A percentile compares a stretch with the other conserved stretches of the same genome.
phyloP scores from a whole-genome alignment of 2,113 vertebrate genomes.

The Silurus meridionalis region DNA sequence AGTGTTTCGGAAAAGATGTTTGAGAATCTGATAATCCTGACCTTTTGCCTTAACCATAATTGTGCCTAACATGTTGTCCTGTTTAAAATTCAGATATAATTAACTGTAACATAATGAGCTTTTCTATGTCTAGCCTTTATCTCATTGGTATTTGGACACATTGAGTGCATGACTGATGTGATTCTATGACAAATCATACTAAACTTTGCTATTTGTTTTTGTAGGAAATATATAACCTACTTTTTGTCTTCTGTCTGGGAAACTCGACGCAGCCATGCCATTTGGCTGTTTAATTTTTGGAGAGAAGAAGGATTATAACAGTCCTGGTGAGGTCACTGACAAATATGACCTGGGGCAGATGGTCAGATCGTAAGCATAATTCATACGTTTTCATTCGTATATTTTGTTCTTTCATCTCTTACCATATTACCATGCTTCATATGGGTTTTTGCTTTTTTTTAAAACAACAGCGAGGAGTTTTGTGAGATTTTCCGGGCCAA shows the following conservation, averaged over 20 bases:
- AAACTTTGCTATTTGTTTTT: not conserved
- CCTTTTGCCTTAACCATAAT: not conserved
- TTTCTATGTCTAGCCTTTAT: not conserved
- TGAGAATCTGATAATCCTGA: not conserved
- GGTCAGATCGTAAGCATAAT: slow-evolving; percentile 93
- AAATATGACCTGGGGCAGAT: slow-evolving; percentile 98
- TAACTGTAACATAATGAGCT: not conserved
- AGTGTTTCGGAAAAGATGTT: not conserved
- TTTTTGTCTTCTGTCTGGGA: slow-evolving; percentile 56
- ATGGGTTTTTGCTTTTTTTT: slow-evolving; percentile 16
- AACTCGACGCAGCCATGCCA: slow-evolving; percentile 88
- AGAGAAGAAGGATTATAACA: slow-evolving; percentile 99
- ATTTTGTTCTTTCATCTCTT: not conserved
- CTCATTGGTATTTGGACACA: not conserved
- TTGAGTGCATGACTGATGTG: not conserved
- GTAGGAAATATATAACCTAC: not conserved
- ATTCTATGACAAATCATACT: not conserved
- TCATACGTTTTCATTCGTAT: not conserved
- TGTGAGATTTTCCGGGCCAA: slow-evolving; percentile 98
- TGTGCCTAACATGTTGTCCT: not conserved
- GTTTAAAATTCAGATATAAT: not conserved
- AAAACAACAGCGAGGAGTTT: slow-evolving; percentile 89
- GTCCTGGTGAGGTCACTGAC: slow-evolving; percentile 94
- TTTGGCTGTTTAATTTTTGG: slow-evolving; percentile 98
- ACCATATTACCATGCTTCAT: not conserved